Evolutionary conservation across 2,888 invertebrate genomes (phyloP).

Genomic region (Tenthredo distinguenda): DNA sequence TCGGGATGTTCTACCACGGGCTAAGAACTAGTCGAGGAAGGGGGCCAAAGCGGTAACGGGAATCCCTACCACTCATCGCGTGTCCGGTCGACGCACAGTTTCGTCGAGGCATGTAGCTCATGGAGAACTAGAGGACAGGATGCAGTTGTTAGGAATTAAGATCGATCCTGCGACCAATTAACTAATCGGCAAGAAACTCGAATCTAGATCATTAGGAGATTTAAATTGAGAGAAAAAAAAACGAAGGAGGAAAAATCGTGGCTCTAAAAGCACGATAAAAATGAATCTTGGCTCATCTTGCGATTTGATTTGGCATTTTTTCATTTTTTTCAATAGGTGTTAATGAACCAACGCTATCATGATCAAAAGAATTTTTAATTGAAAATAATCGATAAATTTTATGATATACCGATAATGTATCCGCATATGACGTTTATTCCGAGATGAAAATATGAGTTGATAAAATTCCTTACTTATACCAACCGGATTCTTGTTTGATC

Average conservation of each 20-base stretch:
- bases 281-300: background rate
- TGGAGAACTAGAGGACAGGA: background rate
- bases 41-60: conserved; percentile 44
- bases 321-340: background rate
- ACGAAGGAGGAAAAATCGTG: background rate
- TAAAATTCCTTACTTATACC: background rate
- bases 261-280: background rate
- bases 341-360: background rate
- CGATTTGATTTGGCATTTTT: background rate
- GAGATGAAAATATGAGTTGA: background rate
- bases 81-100: conserved; percentile 22
- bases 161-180: background rate
- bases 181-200: background rate
- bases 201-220: background rate
- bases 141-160: background rate
- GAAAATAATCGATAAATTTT: background rate
- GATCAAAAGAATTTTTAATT: background rate
- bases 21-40: conserved; percentile 32
- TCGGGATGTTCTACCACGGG: conserved; percentile 5
- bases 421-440: background rate
- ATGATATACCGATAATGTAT: background rate
- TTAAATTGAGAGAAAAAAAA: background rate
- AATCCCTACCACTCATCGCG: conserved; percentile 44
- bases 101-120: conserved; percentile 13
- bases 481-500: conserved; percentile 23